Percentiles rank a stretch among this genome's conserved stretches.
phyloP scores from a whole-genome alignment of 1,140 invertebrate species.

The Amphibalanus amphitrite region DNA sequence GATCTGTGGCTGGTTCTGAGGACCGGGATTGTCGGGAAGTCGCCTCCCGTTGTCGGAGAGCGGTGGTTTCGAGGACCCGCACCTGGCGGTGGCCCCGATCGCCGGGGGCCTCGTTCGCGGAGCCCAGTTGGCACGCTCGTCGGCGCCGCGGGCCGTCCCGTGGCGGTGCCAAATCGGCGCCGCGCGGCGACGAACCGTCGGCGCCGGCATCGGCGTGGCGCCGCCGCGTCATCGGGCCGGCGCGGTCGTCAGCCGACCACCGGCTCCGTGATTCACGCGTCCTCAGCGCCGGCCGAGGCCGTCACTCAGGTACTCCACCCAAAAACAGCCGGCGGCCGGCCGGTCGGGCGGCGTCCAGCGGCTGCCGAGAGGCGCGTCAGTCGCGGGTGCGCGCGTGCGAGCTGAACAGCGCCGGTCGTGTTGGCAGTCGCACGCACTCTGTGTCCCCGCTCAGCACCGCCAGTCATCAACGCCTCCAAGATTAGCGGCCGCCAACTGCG shows the following conservation, averaged over 20 bases:
- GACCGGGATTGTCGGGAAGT: no score
- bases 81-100: no score
- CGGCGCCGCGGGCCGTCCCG: no score
- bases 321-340: background rate
- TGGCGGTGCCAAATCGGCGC: background rate
- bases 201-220: background rate
- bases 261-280: background rate
- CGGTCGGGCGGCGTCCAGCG: no score
- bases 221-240: background rate
- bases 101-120: background rate
- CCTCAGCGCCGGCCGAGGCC: background rate
- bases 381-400: no score
- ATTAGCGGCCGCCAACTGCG: background rate
- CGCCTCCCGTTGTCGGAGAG: no score
- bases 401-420: no score
- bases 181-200: background rate
- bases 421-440: background rate
- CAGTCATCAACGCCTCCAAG: background rate
- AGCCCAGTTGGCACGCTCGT: background rate
- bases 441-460: background rate
- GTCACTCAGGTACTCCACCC: background rate
- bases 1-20: no score
- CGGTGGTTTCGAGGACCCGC: no score
- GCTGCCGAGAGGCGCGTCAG: background rate
- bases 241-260: no score